Base-by-base conservation (phyloP, 1,140 invertebrate genomes). In the Drosophila pandora region DNA sequence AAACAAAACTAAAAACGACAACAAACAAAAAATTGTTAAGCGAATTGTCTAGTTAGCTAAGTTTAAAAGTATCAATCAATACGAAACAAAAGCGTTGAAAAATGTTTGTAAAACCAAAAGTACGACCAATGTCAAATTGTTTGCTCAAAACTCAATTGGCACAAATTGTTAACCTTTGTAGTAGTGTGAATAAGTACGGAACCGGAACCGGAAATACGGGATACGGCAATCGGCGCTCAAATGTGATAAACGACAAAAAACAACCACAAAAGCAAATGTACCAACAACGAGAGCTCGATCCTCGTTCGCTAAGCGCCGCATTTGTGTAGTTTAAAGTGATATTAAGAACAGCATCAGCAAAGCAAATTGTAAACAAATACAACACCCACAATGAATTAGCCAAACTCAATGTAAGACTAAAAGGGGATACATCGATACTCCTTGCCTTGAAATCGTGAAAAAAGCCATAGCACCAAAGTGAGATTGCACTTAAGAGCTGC, bases 161-260 rank as follows among this genome's bases (percentile, higher is more conserved):
- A 81, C 60, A 84, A 89, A 89, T 90, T 89, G 84, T 89, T 88
- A 87, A 82, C 76, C 87, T 79, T 83, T 88, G 83, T 79, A 87
- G 70, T 76, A 88, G 67, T 77, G 63, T 64, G 77, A 79, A 73
- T 87, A 73, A 74, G 78, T 69, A 87, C 64, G 58, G 59, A 75
- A 75, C 49, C 68, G 13, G 77, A 79, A 73, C 17, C 17, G 17
- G 17, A 17, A 17, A 17, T 17, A 17, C 17, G 17, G 17, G 17
- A 17, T 17, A 88, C 65, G 59, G 59, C 68, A 75, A 49, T 65
- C 73, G 84, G 83, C 84, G 83, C 79, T 65, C 25, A 62, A 88
- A 77, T 88, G 83, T 88, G 83, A 88, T 88, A 88, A 79, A 81
- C 69, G 43, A 71, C 48, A 50, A 69, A 17, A 17, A 68, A 67